Percentiles rank a stretch among this genome's conserved stretches.
Conservation (phyloP, 1,140 invertebrate species). For the Drosophila suzukii region DNA sequence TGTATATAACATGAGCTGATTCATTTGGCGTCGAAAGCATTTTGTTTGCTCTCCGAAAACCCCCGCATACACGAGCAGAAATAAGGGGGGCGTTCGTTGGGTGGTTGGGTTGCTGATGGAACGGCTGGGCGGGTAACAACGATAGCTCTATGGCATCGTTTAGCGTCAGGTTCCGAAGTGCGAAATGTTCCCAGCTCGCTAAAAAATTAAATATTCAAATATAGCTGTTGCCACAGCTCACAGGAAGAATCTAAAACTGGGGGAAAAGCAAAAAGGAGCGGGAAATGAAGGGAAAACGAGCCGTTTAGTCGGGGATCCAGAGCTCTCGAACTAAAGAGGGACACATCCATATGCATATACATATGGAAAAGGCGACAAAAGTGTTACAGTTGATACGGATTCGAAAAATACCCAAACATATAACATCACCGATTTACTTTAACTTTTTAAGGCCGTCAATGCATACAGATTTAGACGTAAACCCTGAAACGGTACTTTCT, state of each 20-base stretch:
- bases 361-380: constrained; percentile 49
- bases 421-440: no score
- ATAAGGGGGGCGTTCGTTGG: neutral
- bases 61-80: constrained; percentile 16
- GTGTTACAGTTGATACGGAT: neutral
- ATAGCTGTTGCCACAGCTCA: constrained; percentile 42
- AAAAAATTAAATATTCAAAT: constrained; percentile 83
- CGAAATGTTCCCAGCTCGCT: constrained; percentile 76
- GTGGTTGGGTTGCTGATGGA: neutral
- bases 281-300: constrained; percentile 10
- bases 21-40: constrained; percentile 68
- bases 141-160: constrained; percentile 49
- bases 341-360: constrained; percentile 59
- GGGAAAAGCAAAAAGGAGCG: neutral
- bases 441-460: no score
- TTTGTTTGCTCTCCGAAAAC: constrained; percentile 68
- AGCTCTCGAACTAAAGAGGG: constrained; percentile 68
- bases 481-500: no score
- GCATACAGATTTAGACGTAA: no score
- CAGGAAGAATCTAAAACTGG: constrained; percentile 7
- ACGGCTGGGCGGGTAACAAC: constrained; percentile 8
- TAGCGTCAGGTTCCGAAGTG: constrained; percentile 74
- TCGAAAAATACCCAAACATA: neutral
- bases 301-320: constrained; percentile 40
- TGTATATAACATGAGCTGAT: constrained; percentile 23